These are phyloP conservation scores for Macrotrachela quadricornifera DNA, from an alignment of 1,140 invertebrate species.

Conservation along the genomic window DNA sequence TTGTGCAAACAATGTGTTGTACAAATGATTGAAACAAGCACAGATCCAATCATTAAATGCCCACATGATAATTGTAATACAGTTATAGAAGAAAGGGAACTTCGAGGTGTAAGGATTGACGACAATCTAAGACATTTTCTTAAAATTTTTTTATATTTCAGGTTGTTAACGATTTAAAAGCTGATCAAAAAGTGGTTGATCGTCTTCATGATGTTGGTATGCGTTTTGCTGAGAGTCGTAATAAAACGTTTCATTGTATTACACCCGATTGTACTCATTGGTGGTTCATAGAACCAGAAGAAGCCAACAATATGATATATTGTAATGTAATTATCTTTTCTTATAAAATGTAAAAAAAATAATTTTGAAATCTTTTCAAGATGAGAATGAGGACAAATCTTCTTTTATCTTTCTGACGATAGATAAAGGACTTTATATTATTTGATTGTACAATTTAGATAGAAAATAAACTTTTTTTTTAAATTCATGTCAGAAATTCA, in stretches of 20 bases:
- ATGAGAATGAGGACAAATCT: too few relatives aligned
- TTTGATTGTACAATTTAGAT: too few relatives aligned
- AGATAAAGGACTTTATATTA: too few relatives aligned
- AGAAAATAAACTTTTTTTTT: too few relatives aligned
- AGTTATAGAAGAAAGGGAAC: conserved; percentile 54
- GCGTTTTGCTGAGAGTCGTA: background rate
- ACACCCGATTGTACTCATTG: conserved; percentile 69
- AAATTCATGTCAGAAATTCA: background rate
- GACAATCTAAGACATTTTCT: background rate
- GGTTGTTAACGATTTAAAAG: background rate
- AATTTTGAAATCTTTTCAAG: too few relatives aligned
- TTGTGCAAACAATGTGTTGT: conserved; percentile 58
- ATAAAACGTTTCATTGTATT: conserved; percentile 71
- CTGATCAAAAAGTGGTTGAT: too few relatives aligned
- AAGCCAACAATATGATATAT: conserved; percentile 44
- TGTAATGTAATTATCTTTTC: conserved; percentile 41
- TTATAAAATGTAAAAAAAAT: too few relatives aligned
- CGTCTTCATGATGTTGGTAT: too few relatives aligned
- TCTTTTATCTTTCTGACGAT: too few relatives aligned
- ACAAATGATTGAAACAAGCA: conserved; percentile 47
- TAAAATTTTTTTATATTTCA: background rate
- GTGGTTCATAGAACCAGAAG: conserved; percentile 44
- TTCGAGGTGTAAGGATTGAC: conserved; percentile 36
- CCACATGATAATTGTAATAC: conserved; percentile 54
- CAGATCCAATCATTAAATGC: conserved; percentile 48